phyloP scores from a whole-genome alignment of 2,113 vertebrate genomes.

The Gymnarchus niloticus region DNA sequence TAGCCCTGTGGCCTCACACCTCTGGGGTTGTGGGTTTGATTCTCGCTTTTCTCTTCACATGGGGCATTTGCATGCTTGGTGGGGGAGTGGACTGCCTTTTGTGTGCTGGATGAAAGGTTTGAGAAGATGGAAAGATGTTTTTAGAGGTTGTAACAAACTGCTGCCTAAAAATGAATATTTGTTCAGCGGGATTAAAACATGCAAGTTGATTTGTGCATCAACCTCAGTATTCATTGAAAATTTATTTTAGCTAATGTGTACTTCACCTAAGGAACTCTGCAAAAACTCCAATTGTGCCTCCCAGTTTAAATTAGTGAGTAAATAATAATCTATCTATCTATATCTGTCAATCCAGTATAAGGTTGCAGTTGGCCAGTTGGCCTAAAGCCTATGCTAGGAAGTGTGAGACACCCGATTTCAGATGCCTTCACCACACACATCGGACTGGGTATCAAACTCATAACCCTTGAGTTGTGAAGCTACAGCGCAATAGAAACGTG shows the following conservation, averaged over 20 bases:
- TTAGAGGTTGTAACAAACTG: neutral
- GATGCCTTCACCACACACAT: neutral
- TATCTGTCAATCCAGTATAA: neutral
- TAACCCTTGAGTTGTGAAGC: neutral
- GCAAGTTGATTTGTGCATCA: neutral
- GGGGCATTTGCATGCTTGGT: neutral
- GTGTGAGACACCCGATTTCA: neutral
- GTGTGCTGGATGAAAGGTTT: neutral
- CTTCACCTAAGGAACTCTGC: neutral
- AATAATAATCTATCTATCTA: neutral
- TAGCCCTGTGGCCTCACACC: neutral
- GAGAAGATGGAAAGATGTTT: neutral
- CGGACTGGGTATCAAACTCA: neutral
- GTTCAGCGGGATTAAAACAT: neutral
- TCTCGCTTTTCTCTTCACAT: neutral
- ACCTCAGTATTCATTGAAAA: neutral
- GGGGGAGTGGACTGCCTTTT: neutral
- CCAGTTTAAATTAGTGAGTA: neutral
- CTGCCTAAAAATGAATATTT: neutral
- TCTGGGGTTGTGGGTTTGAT: neutral
- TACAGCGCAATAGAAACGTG: neutral
- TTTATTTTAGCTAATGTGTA: neutral
- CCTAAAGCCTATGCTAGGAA: neutral
- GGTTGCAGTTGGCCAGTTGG: neutral
- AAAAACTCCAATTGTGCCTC: neutral